phyloP scores from a whole-genome alignment of 2,113 vertebrate genomes.

The Halcyon malimbica region DNA sequence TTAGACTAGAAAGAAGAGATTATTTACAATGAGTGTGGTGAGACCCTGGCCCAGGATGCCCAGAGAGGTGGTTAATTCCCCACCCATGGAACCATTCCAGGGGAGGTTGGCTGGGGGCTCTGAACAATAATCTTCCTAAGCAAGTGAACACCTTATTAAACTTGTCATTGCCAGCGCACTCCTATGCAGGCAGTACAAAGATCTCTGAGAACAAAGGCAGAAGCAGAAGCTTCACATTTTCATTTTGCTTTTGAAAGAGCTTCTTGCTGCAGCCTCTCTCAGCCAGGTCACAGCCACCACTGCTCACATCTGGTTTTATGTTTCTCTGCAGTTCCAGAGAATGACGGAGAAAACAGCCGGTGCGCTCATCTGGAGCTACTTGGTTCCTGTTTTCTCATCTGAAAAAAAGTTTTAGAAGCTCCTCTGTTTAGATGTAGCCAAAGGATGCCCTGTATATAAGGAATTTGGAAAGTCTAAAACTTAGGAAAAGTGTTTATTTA shows the following conservation, averaged over 20 bases:
- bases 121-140: neutral
- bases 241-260: neutral
- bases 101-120: neutral
- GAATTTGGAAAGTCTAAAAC: neutral
- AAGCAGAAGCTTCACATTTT: neutral
- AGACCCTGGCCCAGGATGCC: neutral
- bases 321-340: constrained; percentile 4
- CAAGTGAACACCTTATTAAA: neutral
- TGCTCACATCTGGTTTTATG: constrained; percentile 22
- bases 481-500: neutral
- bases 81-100: neutral
- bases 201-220: neutral
- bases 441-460: neutral
- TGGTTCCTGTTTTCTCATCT: neutral
- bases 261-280: neutral
- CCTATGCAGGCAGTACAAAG: neutral
- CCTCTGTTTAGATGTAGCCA: neutral
- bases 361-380: neutral
- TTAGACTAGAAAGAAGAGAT: neutral
- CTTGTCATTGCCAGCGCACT: neutral
- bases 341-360: neutral
- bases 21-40: neutral
- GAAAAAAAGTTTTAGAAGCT: neutral
- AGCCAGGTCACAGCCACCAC: neutral
- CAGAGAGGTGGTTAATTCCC: neutral